These are phyloP conservation scores for Actinia equina DNA, from an alignment of 64 coral and sea anemone genomes.

Conservation along the genomic window DNA sequence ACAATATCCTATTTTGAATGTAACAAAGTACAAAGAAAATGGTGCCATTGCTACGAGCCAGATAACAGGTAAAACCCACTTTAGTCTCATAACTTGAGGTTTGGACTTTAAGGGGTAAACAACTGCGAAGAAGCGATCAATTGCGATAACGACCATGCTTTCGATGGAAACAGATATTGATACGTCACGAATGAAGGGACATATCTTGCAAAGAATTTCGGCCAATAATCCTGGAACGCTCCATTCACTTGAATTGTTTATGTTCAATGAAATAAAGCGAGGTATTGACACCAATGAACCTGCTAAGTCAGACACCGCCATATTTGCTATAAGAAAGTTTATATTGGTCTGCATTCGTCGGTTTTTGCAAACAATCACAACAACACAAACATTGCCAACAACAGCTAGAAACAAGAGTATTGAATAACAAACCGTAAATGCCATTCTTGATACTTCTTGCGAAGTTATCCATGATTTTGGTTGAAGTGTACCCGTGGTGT, in stretches of 20 bases:
- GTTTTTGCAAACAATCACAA: conserved; percentile 34
- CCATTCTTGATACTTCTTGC: neutral
- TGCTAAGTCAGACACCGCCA: conserved; percentile 50
- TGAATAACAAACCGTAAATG: neutral
- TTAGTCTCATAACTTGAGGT: neutral
- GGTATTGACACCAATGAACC: neutral
- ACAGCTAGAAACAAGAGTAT: conserved; percentile 27
- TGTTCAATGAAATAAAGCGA: neutral
- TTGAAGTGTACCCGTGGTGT: neutral
- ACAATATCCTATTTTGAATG: neutral
- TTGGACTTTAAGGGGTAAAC: neutral
- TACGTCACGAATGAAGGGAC: neutral
- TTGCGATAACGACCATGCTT: conserved; percentile 4
- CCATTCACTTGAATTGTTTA: neutral
- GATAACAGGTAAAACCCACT: neutral
- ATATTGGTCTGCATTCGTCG: conserved; percentile 40
- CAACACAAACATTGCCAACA: conserved; percentile 32
- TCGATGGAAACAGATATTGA: neutral
- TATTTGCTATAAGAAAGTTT: conserved; percentile 66
- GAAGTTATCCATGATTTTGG: neutral
- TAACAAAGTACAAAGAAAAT: neutral
- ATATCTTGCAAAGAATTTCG: neutral
- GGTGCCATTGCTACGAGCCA: neutral
- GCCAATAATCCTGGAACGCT: neutral
- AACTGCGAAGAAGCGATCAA: conserved; percentile 18